Evolutionary conservation across 2,797 vertebrate genomes (phyloP), one percentile per base, ranked within the genome.

Genomic region (Propithecus deckenii): DNA sequence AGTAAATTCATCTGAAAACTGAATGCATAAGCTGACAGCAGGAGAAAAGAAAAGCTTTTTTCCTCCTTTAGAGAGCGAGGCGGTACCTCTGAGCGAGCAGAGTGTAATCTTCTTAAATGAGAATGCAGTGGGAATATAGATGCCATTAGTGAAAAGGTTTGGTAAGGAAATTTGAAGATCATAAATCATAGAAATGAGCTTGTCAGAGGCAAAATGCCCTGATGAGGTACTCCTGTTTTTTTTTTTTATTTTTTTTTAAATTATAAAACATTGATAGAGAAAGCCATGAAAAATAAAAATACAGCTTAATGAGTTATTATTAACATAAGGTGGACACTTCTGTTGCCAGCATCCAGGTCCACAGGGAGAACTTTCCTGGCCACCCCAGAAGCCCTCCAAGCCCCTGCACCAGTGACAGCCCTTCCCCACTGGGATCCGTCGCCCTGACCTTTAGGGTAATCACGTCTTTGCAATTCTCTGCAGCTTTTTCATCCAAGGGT

Each of bases 131-230:
- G 87, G 74, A 63, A 30, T 63, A 65, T 20, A 43, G 18, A 38
- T n/a, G 84, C 50, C 79, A 75, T 84, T 84, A 80, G 85, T 30
- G 18, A 86, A 95, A 86, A 61, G 67, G 18, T 48, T 91, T 20
- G 18, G 67, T 28, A 50, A 72, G 38, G 55, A 97, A 85, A 92
- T 46, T 41, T 85, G 38, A 86, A 63, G 75, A 79, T 80, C n/a
- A 23, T 76, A 79, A 94, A 87, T 92, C 67, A 52, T 12, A 84
- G 38, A 93, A 80, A 92, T 89, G 84, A 92, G 85, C 89, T 80
- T 90, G 50, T 90, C 89, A 84, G 55, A 78, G 35, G 20, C 43
- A 86, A 1, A 74, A 72, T 46, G 57, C 71, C 43, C 67, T 69
- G 71, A 59, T 20, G 32, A 86, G 59, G 30, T 74, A 38, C 18